Evolutionary conservation across 2,113 vertebrate genomes (phyloP).

Genomic region (Petroica traversi): DNA sequence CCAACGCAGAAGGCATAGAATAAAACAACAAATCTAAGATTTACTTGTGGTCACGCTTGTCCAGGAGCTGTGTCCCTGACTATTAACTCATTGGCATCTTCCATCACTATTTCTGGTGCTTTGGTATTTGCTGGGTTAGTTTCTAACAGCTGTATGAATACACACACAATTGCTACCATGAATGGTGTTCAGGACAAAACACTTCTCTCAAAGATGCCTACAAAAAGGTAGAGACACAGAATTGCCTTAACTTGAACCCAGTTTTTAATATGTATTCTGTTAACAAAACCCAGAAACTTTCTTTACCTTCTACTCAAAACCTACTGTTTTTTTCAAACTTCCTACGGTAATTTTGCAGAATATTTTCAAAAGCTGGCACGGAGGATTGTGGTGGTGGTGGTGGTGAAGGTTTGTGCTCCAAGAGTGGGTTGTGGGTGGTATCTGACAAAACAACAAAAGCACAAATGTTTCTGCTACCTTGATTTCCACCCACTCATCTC

Average conservation of each 20-base stretch:
- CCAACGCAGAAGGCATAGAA: conserved; percentile 43
- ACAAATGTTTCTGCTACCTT: not conserved
- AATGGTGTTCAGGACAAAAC: not conserved
- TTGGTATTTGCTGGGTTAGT: conserved; percentile 32
- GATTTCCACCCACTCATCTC: not conserved
- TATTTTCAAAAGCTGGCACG: not conserved
- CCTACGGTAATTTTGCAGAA: not conserved
- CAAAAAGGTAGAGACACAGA: not conserved
- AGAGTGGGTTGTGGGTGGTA: not conserved
- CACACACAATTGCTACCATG: not conserved
- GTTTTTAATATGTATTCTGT: not conserved
- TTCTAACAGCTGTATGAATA: conserved; percentile 30
- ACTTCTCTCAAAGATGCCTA: not conserved
- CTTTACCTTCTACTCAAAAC: not conserved
- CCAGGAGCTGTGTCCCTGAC: conserved; percentile 13
- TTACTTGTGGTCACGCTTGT: conserved; percentile 60
- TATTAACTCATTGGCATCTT: conserved; percentile 40
- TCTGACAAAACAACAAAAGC: not conserved
- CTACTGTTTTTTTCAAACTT: not conserved
- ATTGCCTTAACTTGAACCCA: not conserved
- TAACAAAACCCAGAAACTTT: not conserved
- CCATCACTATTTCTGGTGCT: conserved; percentile 18
- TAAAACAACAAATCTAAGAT: conserved; percentile 47
- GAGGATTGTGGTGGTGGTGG: not conserved
- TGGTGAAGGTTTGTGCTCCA: not conserved